Evolutionary conservation across 2,797 vertebrate genomes (phyloP), one percentile per base, ranked within the genome.

Genomic region (Setipinna tenuifilis): DNA sequence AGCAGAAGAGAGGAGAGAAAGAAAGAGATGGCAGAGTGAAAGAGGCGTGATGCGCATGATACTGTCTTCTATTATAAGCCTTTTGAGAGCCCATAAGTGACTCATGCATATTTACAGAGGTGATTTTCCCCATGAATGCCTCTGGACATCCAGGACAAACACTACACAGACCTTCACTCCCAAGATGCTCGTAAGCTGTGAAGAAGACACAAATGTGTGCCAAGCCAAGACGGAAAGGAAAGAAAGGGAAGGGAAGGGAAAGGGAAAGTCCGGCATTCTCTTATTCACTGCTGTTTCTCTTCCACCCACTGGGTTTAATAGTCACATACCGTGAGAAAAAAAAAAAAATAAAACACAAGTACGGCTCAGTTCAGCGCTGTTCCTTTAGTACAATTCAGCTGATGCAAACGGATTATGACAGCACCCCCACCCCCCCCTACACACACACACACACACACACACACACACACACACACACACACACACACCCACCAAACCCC

Each of bases 31-130:
- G 25, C 0, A 48, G 46, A 48, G 46, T 10, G 46, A 48, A 10
- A 3, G 46, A 48, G 46, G 4, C 46, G 46, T 48, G 46, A 48
- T 48, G 46, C 46, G 46, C 46, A 4, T 10, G 4, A 48, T 48
- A 10, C 46, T 4, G 46, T 10, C 46, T 7, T 78, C 71, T 9
- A 78, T 78, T 78, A 19, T 19, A 19, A 78, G 31, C 1, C 71
- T 21, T 54, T 2, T 41, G 35, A 41, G 35, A 7, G 2, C 50
- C 71, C 1, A 59, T 19, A n/a, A 59, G 58, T 44, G 31, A 78
- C 16, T 78, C 71, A 78, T n/a, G 44, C 19, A 78, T 44, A 78
- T 78, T 78, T 78, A 44, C 71, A 78, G 9, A 21, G 71, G 16
- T 21, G 71, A 78, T 78, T 78, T 78, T 78, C 71, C 19, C 31